These are phyloP conservation scores for Antennarius maculatus DNA, from an alignment of 2,797 vertebrate genomes.

Conservation along the genomic window DNA sequence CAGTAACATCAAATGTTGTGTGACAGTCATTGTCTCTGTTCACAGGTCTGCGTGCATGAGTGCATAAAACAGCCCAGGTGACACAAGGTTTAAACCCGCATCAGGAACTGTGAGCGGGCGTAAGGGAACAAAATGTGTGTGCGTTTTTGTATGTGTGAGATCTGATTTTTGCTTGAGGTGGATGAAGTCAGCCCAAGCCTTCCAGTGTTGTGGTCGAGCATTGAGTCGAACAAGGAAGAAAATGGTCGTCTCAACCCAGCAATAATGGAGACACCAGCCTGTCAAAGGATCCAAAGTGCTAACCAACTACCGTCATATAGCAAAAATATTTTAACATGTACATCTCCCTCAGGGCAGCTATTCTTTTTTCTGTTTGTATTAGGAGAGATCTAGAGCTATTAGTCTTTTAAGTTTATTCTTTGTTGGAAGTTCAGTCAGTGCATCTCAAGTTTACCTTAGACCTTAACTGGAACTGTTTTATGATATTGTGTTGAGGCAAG, in stretches of 20 bases:
- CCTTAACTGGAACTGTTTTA: constrained; percentile 71
- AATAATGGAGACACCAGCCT: constrained; percentile 58
- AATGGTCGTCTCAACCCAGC: constrained; percentile 55
- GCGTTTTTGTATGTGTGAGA: not conserved
- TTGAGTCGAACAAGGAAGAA: constrained; percentile 39
- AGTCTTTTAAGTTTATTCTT: constrained; percentile 46
- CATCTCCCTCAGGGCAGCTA: constrained; percentile 77
- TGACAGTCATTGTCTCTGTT: constrained; percentile 13
- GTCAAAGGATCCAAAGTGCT: constrained; percentile 79
- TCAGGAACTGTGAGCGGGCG: constrained; percentile 38
- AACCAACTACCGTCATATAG: constrained; percentile 57
- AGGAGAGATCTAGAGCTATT: constrained; percentile 40
- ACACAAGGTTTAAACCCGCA: constrained; percentile 22
- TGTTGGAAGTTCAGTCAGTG: constrained; percentile 61
- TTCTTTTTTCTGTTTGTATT: constrained; percentile 23
- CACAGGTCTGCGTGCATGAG: constrained; percentile 70
- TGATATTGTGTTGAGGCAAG: constrained; percentile 56
- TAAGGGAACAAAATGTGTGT: constrained; percentile 38
- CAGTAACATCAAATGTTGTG: not conserved
- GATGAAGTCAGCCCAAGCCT: constrained; percentile 65
- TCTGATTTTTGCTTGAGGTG: constrained; percentile 52
- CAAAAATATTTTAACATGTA: constrained; percentile 46
- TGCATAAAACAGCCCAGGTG: constrained; percentile 3
- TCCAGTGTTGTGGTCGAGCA: constrained; percentile 68
- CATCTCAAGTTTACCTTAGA: constrained; percentile 80